Conservation (phyloP, 2,797 vertebrate species). For the Macrochelys suwanniensis region DNA sequence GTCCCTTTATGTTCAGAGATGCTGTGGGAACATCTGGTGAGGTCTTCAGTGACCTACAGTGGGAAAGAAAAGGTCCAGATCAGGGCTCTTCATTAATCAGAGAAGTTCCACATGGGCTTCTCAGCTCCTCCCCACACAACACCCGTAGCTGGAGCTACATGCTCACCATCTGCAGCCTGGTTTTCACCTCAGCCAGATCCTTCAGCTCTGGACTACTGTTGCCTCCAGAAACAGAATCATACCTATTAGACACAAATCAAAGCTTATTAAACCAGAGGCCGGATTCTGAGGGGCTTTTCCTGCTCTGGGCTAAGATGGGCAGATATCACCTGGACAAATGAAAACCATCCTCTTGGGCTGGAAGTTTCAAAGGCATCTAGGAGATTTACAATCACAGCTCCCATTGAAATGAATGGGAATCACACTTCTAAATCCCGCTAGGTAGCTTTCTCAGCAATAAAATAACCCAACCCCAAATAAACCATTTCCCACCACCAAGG, state of each 20-base stretch:
- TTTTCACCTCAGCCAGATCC: constrained; percentile 41
- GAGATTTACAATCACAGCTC: neutral
- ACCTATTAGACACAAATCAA: neutral
- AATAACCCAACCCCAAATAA: neutral
- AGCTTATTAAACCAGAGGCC: fast-evolving
- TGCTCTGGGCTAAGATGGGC: neutral
- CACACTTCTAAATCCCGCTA: neutral
- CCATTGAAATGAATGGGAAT: neutral
- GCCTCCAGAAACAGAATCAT: neutral
- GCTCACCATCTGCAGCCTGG: constrained; percentile 78
- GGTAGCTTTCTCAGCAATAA: neutral
- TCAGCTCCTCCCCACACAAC: fast-evolving
- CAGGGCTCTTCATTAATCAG: fast-evolving
- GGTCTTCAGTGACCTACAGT: constrained; percentile 84
- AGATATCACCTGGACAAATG: neutral
- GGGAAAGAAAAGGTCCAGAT: neutral
- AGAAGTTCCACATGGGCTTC: neutral
- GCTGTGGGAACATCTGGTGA: constrained; percentile 82
- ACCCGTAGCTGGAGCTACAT: neutral
- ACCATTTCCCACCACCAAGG: neutral
- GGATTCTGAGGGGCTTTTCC: neutral
- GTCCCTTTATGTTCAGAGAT: constrained; percentile 84
- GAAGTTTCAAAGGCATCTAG: fast-evolving
- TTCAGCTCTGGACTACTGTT: constrained; percentile 36
- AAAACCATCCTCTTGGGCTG: fast-evolving